phyloP scores from a whole-genome alignment of 1,140 invertebrate species.

The Drosophila virilis region DNA sequence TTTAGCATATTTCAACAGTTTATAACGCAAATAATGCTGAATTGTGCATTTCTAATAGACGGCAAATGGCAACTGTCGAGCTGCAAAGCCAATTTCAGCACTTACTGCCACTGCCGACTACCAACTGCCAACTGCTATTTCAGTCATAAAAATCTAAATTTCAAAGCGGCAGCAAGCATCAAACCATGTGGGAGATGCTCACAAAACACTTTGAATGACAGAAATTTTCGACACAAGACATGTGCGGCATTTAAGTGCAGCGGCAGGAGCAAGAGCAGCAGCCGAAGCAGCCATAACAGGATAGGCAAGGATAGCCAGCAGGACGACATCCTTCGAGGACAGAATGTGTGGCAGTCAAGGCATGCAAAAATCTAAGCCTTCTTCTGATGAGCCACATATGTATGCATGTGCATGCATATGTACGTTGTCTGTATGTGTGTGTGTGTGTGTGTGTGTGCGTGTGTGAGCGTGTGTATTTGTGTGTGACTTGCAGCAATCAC shows the following conservation, averaged over 20 bases:
- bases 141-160: slow-evolving; percentile 79
- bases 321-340: slow-evolving; percentile 32
- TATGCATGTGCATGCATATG: slow-evolving; percentile 19
- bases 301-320: slow-evolving; percentile 7
- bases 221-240: slow-evolving; percentile 78
- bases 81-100: slow-evolving; percentile 66
- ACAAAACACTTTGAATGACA: slow-evolving; percentile 67
- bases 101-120: slow-evolving; percentile 41
- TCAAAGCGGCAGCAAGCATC: slow-evolving; percentile 63
- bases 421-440: background rate
- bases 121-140: slow-evolving; percentile 29
- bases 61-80: slow-evolving; percentile 47
- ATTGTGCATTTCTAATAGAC: slow-evolving; percentile 78
- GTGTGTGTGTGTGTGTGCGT: slow-evolving; percentile 27
- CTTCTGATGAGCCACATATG: slow-evolving; percentile 51
- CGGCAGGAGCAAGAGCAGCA: slow-evolving; percentile 28
- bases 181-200: slow-evolving; percentile 44
- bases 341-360: slow-evolving; percentile 45
- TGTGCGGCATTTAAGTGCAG: slow-evolving; percentile 74
- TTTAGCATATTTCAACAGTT: slow-evolving; percentile 76
- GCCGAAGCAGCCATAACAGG: slow-evolving; percentile 34
- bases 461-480: slow-evolving; percentile 35
- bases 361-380: slow-evolving; percentile 78
- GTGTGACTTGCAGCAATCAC: slow-evolving; percentile 58
- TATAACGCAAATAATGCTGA: slow-evolving; percentile 76